Evolutionary conservation across 2,113 vertebrate genomes (phyloP), one percentile per base, ranked within the genome.

Genomic region (Nettapus auritus): DNA sequence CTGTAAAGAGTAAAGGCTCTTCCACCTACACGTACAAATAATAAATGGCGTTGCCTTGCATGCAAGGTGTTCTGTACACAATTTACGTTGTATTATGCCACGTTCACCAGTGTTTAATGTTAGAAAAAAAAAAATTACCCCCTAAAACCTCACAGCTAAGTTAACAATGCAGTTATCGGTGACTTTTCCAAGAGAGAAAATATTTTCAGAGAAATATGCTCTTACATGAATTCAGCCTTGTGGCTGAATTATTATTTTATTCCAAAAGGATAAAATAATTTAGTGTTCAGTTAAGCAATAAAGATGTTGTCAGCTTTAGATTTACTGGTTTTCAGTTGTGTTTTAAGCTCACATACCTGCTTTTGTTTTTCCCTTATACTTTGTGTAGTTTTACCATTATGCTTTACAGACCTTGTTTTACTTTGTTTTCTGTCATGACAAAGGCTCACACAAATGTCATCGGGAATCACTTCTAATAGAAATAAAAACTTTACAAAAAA

Each of bases 21-120:
- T 67, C 5, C 25, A 77, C 3, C 12, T 40, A 66, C 4, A 31
- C 8, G 66, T 20, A 50, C 0, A 62, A 88, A 62, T 38, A 28
- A 34, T 13, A 93, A 48, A 73, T 7, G 3, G 44, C 19, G 44
- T 22, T 13, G 69, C 14, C 0, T 0, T 3, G 62, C 4, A 7
- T 0, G 2, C 5, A 1, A 67, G 3, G 4, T 16, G 14, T 40
- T 88, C 66, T 31, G 8, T 40, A 50, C 5, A 46, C 5, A 19
- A n/a, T 44, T 69, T 53, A 82, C 22, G 25, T 2, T 3, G 42
- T 40, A 9, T 36, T 44, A 90, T 50, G 36, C 9, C 13, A n/a
- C 8, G 36, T 29, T 31, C 26, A 82, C 5, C 2, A 64, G 8
- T 14, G 6, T 31, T 50, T 34, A 80, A 57, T 5, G 34, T 50